Evolutionary conservation across 2,113 vertebrate species (phyloP).

Genomic region (Myxocyprinus asiaticus): DNA sequence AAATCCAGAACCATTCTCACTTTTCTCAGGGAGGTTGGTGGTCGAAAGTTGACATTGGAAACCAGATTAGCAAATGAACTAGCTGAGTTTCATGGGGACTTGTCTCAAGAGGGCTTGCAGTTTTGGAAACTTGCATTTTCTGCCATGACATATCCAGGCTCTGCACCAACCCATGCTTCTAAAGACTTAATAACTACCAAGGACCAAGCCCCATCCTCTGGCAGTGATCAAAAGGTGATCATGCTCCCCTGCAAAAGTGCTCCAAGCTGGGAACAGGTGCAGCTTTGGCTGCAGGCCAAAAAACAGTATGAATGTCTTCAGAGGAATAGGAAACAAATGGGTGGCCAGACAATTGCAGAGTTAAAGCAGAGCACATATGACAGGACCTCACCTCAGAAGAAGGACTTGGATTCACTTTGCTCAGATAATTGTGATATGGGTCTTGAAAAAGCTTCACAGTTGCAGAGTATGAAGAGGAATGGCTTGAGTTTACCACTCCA

Average conservation of each 20-base stretch:
- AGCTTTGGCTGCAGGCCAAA: slow-evolving; percentile 92
- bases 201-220: slow-evolving; percentile 67
- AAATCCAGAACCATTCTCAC: background rate
- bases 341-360: slow-evolving; percentile 14
- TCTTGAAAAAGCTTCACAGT: slow-evolving; percentile 55
- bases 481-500: slow-evolving; percentile 64
- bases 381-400: slow-evolving; percentile 38
- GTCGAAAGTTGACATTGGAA: slow-evolving; percentile 84
- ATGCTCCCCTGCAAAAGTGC: slow-evolving; percentile 94
- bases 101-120: slow-evolving; percentile 88
- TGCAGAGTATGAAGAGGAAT: slow-evolving; percentile 64
- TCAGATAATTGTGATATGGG: slow-evolving; percentile 40
- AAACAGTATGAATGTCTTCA: slow-evolving; percentile 86
- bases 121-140: slow-evolving; percentile 97
- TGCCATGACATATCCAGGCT: slow-evolving; percentile 86
- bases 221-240: slow-evolving; percentile 86
- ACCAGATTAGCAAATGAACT: slow-evolving; percentile 87
- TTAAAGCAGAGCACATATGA: slow-evolving; percentile 4
- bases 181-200: slow-evolving; percentile 59
- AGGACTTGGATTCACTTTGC: slow-evolving; percentile 56
- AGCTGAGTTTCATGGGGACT: slow-evolving; percentile 89
- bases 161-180: slow-evolving; percentile 67
- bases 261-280: slow-evolving; percentile 86
- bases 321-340: slow-evolving; percentile 62
- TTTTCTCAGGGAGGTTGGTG: slow-evolving; percentile 87